Evolutionary conservation across 1,140 invertebrate species (phyloP).

Genomic region (Camponotus vicinus): DNA sequence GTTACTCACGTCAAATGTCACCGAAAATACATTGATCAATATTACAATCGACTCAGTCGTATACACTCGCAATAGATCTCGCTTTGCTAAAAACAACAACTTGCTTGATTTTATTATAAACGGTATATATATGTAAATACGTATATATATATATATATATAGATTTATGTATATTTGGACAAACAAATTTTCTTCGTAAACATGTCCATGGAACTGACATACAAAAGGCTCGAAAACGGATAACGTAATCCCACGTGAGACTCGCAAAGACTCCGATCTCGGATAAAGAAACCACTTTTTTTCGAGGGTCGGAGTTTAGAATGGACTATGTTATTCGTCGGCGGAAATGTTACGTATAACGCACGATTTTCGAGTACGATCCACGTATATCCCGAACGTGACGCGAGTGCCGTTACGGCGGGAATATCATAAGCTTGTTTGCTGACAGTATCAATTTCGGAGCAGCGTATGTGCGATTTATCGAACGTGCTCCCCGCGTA

Average conservation of each 20-base stretch:
- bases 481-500: conserved; percentile 75
- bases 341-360: conserved; percentile 49
- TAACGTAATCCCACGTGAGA: conserved; percentile 30
- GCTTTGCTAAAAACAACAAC: conserved; percentile 44
- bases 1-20: not conserved
- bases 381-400: conserved; percentile 75
- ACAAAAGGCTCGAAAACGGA: conserved; percentile 40
- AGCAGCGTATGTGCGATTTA: conserved; percentile 78
- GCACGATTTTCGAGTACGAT: conserved; percentile 63
- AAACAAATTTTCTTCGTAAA: conserved; percentile 26
- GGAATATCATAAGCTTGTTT: conserved; percentile 77
- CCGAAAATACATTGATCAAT: conserved; percentile 33
- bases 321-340: conserved; percentile 52
- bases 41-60: conserved; percentile 37
- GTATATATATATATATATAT: conserved; percentile 15
- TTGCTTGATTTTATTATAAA: conserved; percentile 40
- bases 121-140: conserved; percentile 26
- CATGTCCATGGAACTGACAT: conserved; percentile 27
- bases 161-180: not conserved
- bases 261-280: not conserved
- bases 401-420: conserved; percentile 67
- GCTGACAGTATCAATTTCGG: conserved; percentile 82
- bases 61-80: conserved; percentile 40
- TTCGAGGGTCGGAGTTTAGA: conserved; percentile 1
- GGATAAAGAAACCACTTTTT: not conserved